phyloP scores from a whole-genome alignment of 1,140 invertebrate genomes.

The Drosophila melanica region DNA sequence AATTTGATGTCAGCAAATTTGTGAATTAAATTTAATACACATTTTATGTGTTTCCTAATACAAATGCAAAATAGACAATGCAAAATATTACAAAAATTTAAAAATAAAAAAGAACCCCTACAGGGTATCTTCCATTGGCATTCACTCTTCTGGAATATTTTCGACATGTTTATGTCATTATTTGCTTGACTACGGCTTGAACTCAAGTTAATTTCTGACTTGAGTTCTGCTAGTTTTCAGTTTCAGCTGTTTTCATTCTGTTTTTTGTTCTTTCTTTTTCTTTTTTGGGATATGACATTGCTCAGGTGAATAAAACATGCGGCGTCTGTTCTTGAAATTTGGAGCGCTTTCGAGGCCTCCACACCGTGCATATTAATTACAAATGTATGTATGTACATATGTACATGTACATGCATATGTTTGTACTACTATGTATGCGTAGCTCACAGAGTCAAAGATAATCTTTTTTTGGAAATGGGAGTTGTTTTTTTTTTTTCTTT shows the following conservation, averaged over 20 bases:
- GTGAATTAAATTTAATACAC: too few species aligned
- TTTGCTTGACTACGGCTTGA: constrained; percentile 1
- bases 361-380: constrained; percentile 39
- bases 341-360: constrained; percentile 38
- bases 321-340: constrained; percentile 49
- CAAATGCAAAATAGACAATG: too few species aligned
- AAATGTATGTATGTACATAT: not conserved
- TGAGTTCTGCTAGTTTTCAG: constrained; percentile 15
- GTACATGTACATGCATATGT: not conserved
- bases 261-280: constrained; percentile 4
- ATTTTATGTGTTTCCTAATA: too few species aligned
- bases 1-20: too few species aligned
- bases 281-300: constrained; percentile 35
- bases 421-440: too few species aligned
- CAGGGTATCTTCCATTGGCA: constrained; percentile 14
- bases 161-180: constrained; percentile 4
- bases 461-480: constrained; percentile 1
- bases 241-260: not conserved
- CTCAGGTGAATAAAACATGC: constrained; percentile 49
- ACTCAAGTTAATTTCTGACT: constrained; percentile 16
- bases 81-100: too few species aligned
- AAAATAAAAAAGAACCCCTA: not conserved
- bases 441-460: not conserved
- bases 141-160: not conserved
- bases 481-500: too few species aligned